These are phyloP conservation scores for Pipistrellus nathusii DNA, from an alignment of 2,797 vertebrate species.

Conservation along the genomic window DNA sequence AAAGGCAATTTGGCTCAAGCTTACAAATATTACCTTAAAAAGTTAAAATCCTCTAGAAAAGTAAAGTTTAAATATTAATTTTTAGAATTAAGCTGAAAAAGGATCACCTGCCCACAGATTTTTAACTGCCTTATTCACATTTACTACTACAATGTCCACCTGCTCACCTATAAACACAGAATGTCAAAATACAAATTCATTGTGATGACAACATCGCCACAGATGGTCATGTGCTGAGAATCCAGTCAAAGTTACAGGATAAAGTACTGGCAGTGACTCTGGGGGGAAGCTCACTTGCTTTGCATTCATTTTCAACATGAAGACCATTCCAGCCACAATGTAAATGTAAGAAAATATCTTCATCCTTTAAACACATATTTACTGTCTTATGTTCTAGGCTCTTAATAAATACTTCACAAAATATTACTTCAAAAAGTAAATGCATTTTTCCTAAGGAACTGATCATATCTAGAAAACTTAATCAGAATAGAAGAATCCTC, in stretches of 20 bases:
- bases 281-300: not conserved
- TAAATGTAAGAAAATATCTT: slow-evolving; percentile 29
- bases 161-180: slow-evolving; percentile 28
- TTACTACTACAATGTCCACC: slow-evolving; percentile 3
- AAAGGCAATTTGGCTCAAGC: slow-evolving; percentile 32
- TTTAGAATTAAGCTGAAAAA: slow-evolving; percentile 47
- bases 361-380: slow-evolving; percentile 54
- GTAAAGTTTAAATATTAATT: slow-evolving; percentile 45
- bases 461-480: slow-evolving; percentile 45
- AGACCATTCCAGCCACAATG: not conserved
- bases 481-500: not conserved
- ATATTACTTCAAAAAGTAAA: slow-evolving; percentile 53
- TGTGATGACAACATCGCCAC: slow-evolving; percentile 19
- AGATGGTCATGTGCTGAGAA: slow-evolving; percentile 46
- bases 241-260: not conserved
- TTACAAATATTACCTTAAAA: not conserved
- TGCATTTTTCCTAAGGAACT: slow-evolving; percentile 6
- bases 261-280: not conserved
- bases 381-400: not conserved
- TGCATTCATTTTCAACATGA: slow-evolving; percentile 65
- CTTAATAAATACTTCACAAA: slow-evolving; percentile 46
- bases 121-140: slow-evolving; percentile 36
- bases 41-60: slow-evolving; percentile 44
- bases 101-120: not conserved
- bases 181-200: slow-evolving; percentile 32